A percentile compares a stretch with the other conserved stretches of the same genome.
These are phyloP conservation scores for Terebella lapidaria DNA, from an alignment of 2,888 invertebrate genomes.

Conservation along the genomic window DNA sequence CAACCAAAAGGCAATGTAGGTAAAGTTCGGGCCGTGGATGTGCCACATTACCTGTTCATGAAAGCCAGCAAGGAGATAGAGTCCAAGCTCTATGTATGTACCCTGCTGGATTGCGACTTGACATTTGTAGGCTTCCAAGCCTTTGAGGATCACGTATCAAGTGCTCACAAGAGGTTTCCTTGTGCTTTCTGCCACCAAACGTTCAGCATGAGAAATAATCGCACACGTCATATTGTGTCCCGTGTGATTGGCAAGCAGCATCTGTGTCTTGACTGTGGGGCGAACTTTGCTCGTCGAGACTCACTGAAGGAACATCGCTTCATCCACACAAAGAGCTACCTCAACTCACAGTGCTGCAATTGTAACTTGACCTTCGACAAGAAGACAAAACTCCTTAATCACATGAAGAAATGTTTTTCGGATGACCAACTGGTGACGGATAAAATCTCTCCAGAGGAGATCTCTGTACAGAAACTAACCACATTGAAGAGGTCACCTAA, in stretches of 20 bases:
- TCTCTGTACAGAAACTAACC: too few species aligned
- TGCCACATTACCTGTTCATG: neutral
- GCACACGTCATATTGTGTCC: conserved; percentile 20
- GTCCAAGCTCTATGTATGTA: neutral
- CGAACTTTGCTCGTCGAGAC: conserved; percentile 22
- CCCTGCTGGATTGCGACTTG: conserved; percentile 6
- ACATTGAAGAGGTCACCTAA: too few species aligned
- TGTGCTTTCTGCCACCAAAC: conserved; percentile 24
- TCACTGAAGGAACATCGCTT: conserved; percentile 24
- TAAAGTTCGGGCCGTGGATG: neutral
- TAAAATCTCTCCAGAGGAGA: neutral
- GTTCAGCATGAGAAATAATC: conserved; percentile 25
- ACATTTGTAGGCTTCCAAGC: conserved; percentile 13
- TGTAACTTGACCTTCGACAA: conserved; percentile 20
- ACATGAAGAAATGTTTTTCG: conserved; percentile 23
- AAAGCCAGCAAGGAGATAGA: conserved; percentile 4
- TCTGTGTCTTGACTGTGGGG: conserved; percentile 19
- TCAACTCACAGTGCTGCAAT: conserved; percentile 15
- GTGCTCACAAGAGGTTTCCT: conserved; percentile 20
- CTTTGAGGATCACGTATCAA: conserved; percentile 20
- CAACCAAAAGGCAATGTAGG: neutral
- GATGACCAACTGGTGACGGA: conserved; percentile 10
- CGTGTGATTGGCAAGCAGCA: conserved; percentile 15
- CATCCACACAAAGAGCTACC: conserved; percentile 25
- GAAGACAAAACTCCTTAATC: conserved; percentile 21